Percentiles rank a stretch among this genome's conserved stretches.
These are phyloP conservation scores for Todus mexicanus DNA, from an alignment of 2,797 vertebrate genomes.

Conservation along the genomic window DNA sequence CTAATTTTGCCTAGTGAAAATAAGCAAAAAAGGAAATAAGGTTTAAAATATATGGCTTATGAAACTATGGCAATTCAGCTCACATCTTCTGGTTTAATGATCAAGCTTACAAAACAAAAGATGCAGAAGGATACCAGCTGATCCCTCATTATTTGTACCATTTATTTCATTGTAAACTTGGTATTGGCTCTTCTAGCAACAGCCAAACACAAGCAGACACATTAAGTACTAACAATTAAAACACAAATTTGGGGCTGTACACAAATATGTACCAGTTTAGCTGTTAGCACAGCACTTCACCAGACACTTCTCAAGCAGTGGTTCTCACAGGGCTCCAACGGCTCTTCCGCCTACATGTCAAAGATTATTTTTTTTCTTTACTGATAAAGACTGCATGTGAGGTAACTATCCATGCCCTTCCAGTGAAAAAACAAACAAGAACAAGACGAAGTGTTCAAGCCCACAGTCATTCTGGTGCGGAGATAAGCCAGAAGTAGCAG, in stretches of 20 bases:
- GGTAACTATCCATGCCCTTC: neutral
- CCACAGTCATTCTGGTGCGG: neutral
- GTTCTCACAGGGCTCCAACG: neutral
- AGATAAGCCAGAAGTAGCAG: conserved; percentile 14
- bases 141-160: neutral
- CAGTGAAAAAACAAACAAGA: neutral
- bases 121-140: neutral
- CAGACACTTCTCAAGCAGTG: neutral
- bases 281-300: neutral
- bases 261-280: neutral
- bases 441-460: neutral
- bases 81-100: neutral
- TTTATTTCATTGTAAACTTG: neutral
- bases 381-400: neutral
- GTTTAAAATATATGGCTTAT: neutral
- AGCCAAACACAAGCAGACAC: neutral
- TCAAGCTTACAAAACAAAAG: neutral
- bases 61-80: neutral
- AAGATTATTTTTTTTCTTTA: neutral
- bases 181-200: neutral
- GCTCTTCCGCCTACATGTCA: neutral
- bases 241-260: neutral
- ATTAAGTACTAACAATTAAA: neutral
- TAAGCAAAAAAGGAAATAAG: neutral
- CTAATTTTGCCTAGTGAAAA: neutral